Percentiles rank a stretch among this genome's conserved stretches.
These are phyloP conservation scores for Bombus sibiricus DNA, from an alignment of 1,140 invertebrate species.

Conservation along the genomic window DNA sequence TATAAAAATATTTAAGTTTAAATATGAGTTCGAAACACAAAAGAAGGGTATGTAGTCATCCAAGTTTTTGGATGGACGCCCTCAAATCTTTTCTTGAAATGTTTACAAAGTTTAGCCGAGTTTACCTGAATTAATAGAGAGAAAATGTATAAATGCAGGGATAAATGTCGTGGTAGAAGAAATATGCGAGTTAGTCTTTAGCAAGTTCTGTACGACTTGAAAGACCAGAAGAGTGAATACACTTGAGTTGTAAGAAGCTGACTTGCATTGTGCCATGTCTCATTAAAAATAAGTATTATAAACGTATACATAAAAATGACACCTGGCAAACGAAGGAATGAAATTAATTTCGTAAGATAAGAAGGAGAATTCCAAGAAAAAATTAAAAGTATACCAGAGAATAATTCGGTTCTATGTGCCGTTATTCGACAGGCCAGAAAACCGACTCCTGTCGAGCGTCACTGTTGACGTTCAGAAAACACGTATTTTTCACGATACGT, in stretches of 20 bases:
- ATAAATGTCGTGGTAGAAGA: not conserved
- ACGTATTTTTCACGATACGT: conserved; percentile 41
- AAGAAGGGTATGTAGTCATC: not conserved
- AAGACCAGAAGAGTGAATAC: not conserved
- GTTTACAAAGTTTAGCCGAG: not conserved
- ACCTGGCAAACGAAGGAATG: no score
- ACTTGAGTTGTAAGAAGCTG: no score
- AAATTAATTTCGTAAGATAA: not conserved
- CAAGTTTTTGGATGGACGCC: not conserved
- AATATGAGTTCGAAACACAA: not conserved
- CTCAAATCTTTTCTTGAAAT: not conserved
- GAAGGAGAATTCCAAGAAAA: not conserved
- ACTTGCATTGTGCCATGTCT: no score
- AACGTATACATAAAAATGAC: no score
- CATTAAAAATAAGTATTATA: no score
- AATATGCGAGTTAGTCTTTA: not conserved
- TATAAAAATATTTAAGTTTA: not conserved
- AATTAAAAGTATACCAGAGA: not conserved
- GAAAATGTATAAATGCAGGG: not conserved
- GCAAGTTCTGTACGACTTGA: not conserved
- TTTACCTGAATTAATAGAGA: not conserved
- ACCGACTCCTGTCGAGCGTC: conserved; percentile 20
- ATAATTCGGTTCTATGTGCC: not conserved
- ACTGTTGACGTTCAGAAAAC: conserved; percentile 8
- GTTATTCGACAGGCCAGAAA: conserved; percentile 10